Base-by-base conservation (phyloP, 2,797 vertebrate genomes). In the Tympanoctomys barrerae region DNA sequence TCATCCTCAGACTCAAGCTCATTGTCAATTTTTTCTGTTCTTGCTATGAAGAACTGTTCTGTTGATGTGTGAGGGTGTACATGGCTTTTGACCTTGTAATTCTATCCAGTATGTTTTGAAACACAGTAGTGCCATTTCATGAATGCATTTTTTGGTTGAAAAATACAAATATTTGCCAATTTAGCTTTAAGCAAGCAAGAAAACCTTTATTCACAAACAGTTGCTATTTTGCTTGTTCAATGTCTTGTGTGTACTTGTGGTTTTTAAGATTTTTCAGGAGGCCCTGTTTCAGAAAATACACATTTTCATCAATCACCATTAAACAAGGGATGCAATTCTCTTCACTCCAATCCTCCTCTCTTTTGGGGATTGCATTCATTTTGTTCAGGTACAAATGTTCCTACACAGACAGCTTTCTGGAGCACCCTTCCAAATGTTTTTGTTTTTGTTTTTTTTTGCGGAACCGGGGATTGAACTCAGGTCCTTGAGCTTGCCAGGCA, bases 81-180 rank as follows among this genome's bases (percentile, higher is more conserved):
- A 87, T 52, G 52, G 3, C 46, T 83, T 96, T 96, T 79, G 61
- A 82, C 57, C 21, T 79, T 94, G 21, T 70, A 95, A 92, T 97
- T 96, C 59, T 95, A 13, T 78, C 22, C 9, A 82, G 7, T 21
- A 79, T 75, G 28, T 73, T 96, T 80, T 12, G 14, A 28, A 78
- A 94, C 16, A 18, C 42, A 77, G 42, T 36, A 49, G 26, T 39
- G 46, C 22, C 61, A 46, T 93, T 97, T 84, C 18, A 10, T 82
- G 31, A 84, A 2, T 94, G n/a, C 21, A 16, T 90, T 79, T 96
- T 94, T 8, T 77, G 54, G 49, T 77, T 59, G 49, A 64, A 95
- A 97, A 97, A 95, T 70, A 95, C 81, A 97, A 97, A 70, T 93
- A 96, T 96, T 97, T 98, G 42, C 36, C 70, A 71, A 83, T 52